phyloP scores from a whole-genome alignment of 2,797 vertebrate genomes.

The Crocidura indochinensis region DNA sequence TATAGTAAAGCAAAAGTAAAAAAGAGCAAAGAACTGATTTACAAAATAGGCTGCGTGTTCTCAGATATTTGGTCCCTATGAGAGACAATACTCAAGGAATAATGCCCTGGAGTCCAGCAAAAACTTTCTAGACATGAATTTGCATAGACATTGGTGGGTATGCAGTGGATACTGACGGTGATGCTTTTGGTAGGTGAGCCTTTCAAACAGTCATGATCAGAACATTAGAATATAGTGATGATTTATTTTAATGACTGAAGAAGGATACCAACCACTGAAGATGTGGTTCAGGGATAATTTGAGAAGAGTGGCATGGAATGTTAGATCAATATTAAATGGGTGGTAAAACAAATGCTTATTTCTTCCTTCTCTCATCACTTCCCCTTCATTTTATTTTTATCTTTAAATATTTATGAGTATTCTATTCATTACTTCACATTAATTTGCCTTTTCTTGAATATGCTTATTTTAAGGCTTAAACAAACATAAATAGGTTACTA shows the following conservation, averaged over 20 bases:
- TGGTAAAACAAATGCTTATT: conserved; percentile 35
- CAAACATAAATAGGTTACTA: background rate
- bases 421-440: background rate
- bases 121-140: conserved; percentile 39
- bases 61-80: conserved; percentile 35
- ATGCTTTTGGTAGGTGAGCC: background rate
- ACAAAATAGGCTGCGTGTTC: conserved; percentile 55
- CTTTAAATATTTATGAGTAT: background rate
- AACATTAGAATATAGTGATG: background rate
- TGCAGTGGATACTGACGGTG: background rate
- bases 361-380: background rate
- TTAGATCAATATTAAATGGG: conserved; percentile 18
- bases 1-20: conserved; percentile 53
- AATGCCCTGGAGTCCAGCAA: background rate
- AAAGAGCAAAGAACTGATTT: conserved; percentile 48
- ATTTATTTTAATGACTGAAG: conserved; percentile 35
- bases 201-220: too few species aligned
- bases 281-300: background rate
- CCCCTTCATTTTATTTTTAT: background rate
- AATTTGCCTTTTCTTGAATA: background rate
- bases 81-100: conserved; percentile 30
- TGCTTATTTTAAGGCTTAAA: background rate
- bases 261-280: background rate
- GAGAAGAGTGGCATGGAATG: background rate
- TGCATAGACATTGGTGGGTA: background rate